Base-by-base conservation (phyloP, 2,888 invertebrate species). In the Actias luna region DNA sequence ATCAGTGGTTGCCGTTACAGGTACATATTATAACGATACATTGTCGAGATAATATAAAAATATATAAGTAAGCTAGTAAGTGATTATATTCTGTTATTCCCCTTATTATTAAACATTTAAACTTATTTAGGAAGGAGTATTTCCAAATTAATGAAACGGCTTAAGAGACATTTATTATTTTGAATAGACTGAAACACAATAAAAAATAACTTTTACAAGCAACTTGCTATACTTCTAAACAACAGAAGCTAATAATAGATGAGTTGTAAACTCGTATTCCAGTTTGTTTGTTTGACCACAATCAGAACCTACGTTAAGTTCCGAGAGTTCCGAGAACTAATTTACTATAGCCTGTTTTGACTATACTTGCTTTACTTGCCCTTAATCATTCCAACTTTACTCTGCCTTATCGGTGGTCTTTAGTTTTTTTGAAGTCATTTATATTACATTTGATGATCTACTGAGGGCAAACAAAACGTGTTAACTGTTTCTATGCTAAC, bases 381-480 rank as follows among this genome's bases (percentile, higher is more conserved):
- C 68, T 58, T 59, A 55, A 59, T 39, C 8, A 55, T 31, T 57
- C 35, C 64, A 70, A 74, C 67, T 72, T 73, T 52, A 59, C 46
- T 67, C 64, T 64, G 58, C 64, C 67, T 72, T 69, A 68, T 70
- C 67, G 63, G 62, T 63, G 64, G 65, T 58, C 63, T 71, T 18
- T 58, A 67, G 61, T 70, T 73, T 64, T 67, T 62, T 64, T 46
- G 46, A 59, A 50, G 64, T 60, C 65, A 74, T 67, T 70, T 69
- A 67, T 63, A 67, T 69, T 67, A 62, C 36, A 57, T 25, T 67
- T 65, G 63, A 62, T n/a, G n/a, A n/a, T n/a, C n/a, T n/a, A n/a
- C n/a, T n/a, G n/a, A n/a, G n/a, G n/a, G n/a, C n/a, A n/a, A n/a
- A n/a, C n/a, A n/a, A n/a, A n/a, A n/a, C n/a, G n/a, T n/a, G n/a